phyloP scores from a whole-genome alignment of 2,113 vertebrate species.

The Entomyzon cyanotis region DNA sequence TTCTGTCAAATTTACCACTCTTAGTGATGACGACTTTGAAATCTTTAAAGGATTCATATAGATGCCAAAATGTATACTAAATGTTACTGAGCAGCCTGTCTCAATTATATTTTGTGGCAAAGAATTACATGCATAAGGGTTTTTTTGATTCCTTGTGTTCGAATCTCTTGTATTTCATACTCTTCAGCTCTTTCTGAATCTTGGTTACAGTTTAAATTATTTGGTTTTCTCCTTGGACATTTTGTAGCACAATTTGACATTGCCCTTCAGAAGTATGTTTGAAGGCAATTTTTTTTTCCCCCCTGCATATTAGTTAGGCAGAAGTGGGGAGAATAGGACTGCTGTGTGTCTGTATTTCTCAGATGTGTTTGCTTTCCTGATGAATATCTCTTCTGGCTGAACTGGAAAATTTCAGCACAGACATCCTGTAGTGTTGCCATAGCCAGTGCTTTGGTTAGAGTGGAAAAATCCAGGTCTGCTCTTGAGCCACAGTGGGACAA shows the following conservation, averaged over 20 bases:
- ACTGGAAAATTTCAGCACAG: background rate
- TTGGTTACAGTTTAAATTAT: background rate
- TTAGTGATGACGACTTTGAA: background rate
- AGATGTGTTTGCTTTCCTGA: background rate
- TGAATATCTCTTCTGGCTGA: background rate
- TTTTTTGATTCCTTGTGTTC: background rate
- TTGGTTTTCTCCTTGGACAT: background rate
- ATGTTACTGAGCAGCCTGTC: background rate
- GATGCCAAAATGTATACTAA: background rate
- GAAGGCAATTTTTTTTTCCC: background rate
- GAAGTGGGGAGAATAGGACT: background rate
- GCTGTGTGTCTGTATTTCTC: background rate
- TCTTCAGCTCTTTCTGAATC: background rate
- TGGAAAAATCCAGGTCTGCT: background rate
- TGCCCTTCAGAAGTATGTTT: background rate
- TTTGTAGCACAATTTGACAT: accelerated
- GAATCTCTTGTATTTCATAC: background rate
- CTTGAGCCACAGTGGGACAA: background rate
- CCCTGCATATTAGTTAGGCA: background rate
- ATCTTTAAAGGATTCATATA: background rate
- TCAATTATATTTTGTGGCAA: background rate
- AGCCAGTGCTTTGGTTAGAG: background rate
- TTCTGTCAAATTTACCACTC: background rate
- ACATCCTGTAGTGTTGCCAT: background rate
- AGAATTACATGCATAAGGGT: background rate